Base-by-base conservation (phyloP, 1,140 invertebrate genomes). In the Wasmannia auropunctata region DNA sequence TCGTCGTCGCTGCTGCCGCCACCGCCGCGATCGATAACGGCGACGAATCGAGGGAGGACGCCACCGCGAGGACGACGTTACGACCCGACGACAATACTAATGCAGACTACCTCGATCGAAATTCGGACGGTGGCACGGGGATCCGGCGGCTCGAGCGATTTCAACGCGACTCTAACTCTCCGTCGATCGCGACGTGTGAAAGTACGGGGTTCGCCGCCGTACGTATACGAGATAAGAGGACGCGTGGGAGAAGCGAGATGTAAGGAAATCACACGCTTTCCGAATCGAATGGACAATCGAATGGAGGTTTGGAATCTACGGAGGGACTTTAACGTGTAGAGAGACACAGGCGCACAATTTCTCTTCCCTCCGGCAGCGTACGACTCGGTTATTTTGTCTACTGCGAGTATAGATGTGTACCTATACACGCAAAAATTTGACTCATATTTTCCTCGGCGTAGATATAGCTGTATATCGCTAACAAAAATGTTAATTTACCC, bases 31-130 rank as follows among this genome's bases (percentile, higher is more conserved):
- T 76, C 37, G 85, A 86, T 86, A 69, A 56, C 34, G 37, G 81
- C 81, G 72, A 37, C 79, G 67, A 83, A 83, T 83, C 37, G 51
- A 74, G 79, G 81, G 72, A 85, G 72, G 69, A 74, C 37, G 60
- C 56, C 81, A 62, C 28, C 81, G 81, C 81, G 72, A 83, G 72
- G 31, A 63, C 31, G 51, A 85, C 43, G 81, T 31, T 25, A 62
- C 58, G 81, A 85, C 43, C 58, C 46, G 69, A 37, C 43, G 72
- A 77, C 81, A 56, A 84, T 31, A 54, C 28, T 67, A 31, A 81
- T 54, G 67, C 37, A 46, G 25, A 16, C 51, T 74, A 83, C 37
- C 40, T 74, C 51, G 79, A 85, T 77, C 81, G 81, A 85, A 85
- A 77, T 77, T 77, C 60, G 22, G 43, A 77, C 43, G 40, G 22